Evolutionary conservation across 2,888 invertebrate species (phyloP), one percentile per base, ranked within the genome.

Genomic region (Drosophila helvetica): DNA sequence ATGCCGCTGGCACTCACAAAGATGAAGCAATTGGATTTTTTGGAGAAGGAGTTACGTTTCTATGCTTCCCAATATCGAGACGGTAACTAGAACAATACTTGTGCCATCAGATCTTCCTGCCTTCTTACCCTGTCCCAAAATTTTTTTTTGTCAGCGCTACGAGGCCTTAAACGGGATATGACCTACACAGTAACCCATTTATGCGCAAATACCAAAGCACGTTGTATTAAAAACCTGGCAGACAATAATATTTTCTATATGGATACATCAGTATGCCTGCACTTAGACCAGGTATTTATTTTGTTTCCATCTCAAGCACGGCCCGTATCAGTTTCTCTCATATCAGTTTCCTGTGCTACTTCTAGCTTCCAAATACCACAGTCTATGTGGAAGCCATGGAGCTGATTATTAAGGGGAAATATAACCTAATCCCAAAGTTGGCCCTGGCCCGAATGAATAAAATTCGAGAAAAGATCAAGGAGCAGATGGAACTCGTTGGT

Each of bases 51-150:
- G 74, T 93, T 97, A 75, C 93, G 96, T 57, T 93, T 93, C 57
- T 94, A 95, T 83, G 96, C 96, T 7, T 94, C 95, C 45, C 94
- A 94, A 75, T 93, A 97, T 73, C 95, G 96, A 90, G 93, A 95
- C 74, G 96, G 96, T 96, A 91, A 83, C 15, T 38, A 30, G 15
- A 1, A n/a, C 38, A n/a, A 38, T 38, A 1, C 38, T 6, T 15
- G 22, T 30, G 30, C 10, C 4, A 30, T 10, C 10, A 30, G 30
- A 3, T 0, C 10, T 17, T 27, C 27, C 8, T 7, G 7, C 0
- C 1, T 18, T n/a, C 1, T 27, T 25, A 48, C 18, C 12, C 15
- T 18, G 18, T 27, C 42, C 43, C 10, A 1, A 7, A 1, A 4
- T 25, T 6, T 1, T 27, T 8, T 25, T 6, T 1, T 52, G 53